Percentiles rank a stretch among this genome's conserved stretches.
These are phyloP conservation scores for Dendrocincla fuliginosa DNA, from an alignment of 2,797 vertebrate species.

Conservation along the genomic window DNA sequence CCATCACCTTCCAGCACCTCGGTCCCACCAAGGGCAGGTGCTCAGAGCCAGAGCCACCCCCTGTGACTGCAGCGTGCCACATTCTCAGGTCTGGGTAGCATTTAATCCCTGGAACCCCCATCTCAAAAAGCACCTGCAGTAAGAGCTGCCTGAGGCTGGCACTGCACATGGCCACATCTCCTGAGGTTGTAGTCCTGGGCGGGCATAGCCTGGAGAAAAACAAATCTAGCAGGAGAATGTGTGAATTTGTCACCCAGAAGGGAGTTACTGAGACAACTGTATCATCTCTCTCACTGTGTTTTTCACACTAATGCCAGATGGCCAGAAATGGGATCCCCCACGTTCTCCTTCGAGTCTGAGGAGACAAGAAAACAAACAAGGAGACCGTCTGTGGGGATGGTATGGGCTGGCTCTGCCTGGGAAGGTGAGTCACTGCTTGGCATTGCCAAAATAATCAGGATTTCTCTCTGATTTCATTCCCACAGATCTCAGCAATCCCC, in stretches of 20 bases:
- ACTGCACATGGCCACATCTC: neutral
- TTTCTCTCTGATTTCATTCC: neutral
- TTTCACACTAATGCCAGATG: conserved; percentile 53
- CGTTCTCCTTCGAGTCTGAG: conserved; percentile 1
- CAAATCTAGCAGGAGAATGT: neutral
- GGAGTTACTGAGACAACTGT: neutral
- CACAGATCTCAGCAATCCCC: accelerated
- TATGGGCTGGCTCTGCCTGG: neutral
- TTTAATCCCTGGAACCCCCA: neutral
- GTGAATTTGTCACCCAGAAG: neutral
- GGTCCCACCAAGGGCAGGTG: neutral
- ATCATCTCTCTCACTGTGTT: neutral
- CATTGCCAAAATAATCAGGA: neutral
- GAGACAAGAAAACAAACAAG: conserved; percentile 33
- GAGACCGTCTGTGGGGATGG: neutral
- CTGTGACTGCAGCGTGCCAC: accelerated
- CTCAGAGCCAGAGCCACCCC: neutral
- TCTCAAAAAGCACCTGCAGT: neutral
- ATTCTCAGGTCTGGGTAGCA: neutral
- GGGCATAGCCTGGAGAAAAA: neutral
- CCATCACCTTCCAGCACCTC: accelerated
- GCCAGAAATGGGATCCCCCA: conserved; percentile 40
- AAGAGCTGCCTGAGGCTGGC: neutral
- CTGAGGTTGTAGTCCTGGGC: neutral
- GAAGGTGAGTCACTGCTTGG: conserved; percentile 34